Evolutionary conservation across 2,797 vertebrate species (phyloP), one percentile per base, ranked within the genome.

Genomic region (Malurus splendens): DNA sequence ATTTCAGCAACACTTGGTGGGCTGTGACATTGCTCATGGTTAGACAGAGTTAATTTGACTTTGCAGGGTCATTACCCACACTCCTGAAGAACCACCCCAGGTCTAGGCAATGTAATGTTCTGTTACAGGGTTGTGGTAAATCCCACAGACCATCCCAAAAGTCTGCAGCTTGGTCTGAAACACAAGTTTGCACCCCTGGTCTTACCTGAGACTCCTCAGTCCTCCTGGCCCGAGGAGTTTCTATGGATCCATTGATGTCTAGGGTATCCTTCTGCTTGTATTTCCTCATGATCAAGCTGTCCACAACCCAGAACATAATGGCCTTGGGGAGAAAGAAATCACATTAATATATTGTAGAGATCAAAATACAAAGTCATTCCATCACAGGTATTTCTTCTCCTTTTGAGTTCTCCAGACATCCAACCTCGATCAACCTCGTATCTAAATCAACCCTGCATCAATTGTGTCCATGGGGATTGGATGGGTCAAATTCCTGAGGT

Each of bases 271-370:
- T 96, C 62, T 92, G 96, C 95, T 98, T 98, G 60, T 96, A 88
- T 80, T 98, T 98, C 94, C 96, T 97, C 98, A 98, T 98, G 93
- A 95, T 98, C 95, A 98, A 96, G 79, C 97, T 98, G 97, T 98
- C 98, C 67, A 98, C 97, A 93, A 98, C 96, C 98, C 98, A 98
- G 96, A 98, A 98, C 98, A 98, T 98, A 92, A 98, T 86, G 41
- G 97, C 96, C 98, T 98, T 48, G 32, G 23, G 67, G 61, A 89
- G 13, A 82, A 79, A 72, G 13, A 65, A 86, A 4, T 59, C 51
- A 8, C 17, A 41, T 75, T 6, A 92, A 74, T 1, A 68, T 25
- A 59, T 3, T 52, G 48, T 39, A 87, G 36, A 89, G 36, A 61
- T 7, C 9, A 42, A 65, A 75, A 64, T 9, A 13, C 1, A 48